A percentile compares a stretch with the other conserved stretches of the same genome.
Evolutionary conservation across 2,888 invertebrate species (phyloP).

Genomic region (Drosophila nigritarsus): DNA sequence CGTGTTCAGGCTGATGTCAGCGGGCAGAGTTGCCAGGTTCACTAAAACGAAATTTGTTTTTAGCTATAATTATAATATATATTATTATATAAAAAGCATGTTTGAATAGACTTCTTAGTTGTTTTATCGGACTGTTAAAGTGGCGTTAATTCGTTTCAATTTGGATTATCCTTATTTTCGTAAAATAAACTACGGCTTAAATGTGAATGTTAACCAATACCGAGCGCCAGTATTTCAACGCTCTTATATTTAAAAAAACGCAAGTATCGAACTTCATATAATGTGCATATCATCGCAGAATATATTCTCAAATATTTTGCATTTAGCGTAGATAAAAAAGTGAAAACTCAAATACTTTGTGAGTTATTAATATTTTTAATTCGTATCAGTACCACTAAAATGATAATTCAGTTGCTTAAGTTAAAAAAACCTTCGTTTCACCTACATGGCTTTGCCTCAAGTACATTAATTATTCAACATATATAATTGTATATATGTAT

Average conservation of each 20-base stretch:
- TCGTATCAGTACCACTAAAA: background rate
- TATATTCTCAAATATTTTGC: background rate
- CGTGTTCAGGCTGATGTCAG: slow-evolving; percentile 86
- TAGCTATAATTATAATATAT: background rate
- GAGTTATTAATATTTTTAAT: background rate
- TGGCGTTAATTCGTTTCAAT: background rate
- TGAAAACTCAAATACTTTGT: background rate
- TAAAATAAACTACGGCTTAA: background rate
- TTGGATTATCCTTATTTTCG: background rate
- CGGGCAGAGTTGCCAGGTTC: slow-evolving; percentile 79
- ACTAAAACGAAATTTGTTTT: slow-evolving; percentile 50
- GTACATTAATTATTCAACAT: background rate
- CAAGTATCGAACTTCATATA: background rate
- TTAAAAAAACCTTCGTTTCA: background rate
- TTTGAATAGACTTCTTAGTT: background rate
- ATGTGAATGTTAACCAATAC: background rate
- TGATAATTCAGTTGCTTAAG: background rate
- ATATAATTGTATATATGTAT: background rate
- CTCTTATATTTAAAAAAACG: background rate
- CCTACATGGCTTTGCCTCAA: background rate
- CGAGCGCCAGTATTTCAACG: background rate
- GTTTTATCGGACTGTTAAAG: background rate
- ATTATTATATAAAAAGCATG: background rate
- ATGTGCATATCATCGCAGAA: background rate
- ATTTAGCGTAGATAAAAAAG: background rate